Evolutionary conservation across 2,888 invertebrate genomes (phyloP), one percentile per base, ranked within the genome.

Genomic region (Heliconius erato): DNA sequence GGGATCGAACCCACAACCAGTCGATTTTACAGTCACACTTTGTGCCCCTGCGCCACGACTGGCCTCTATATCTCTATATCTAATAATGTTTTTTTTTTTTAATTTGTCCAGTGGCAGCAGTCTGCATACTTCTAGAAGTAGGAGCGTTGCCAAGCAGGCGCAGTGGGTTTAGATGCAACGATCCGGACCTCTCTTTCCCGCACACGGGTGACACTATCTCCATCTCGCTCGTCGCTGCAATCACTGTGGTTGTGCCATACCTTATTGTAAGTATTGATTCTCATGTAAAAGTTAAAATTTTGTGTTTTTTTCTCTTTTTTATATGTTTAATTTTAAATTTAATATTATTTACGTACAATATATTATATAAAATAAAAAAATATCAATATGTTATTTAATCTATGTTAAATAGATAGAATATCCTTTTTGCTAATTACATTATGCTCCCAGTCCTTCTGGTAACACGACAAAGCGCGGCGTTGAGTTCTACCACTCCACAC

Each of bases 121-220:
- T 97, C 88, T 93, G 97, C 87, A 93, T 96, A 44, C 90, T 97
- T 28, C 93, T 97, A 69, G 97, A 98, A 91, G 96, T 97, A 63
- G 97, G 97, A 0, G 94, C 96, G 40, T 91, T 97, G 54, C 97
- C 97, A 6, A 96, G 97, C 84, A 95, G 96, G 40, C 96, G 95
- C 82, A 94, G 96, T 79, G 98, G 98, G 12, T 98, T 97, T 93
- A 96, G 94, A 87, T 98, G 98, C 94, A 96, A 97, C 88, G 98
- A 98, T 90, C 97, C 97, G 11, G 96, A 96, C 82, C 97, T 98
- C 88, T 97, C 97, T 0, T 97, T 96, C 91, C 96, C 96, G 84
- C 97, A 96, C 90, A 92, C 91, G 0, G 98, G 98, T 1, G 98
- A 98, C 88, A 97, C 97, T 5, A 95, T 98, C 86, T 95, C 97